Evolutionary conservation across 2,797 vertebrate species (phyloP), one percentile per base, ranked within the genome.

Genomic region (Cynodonichthys magdalenae): DNA sequence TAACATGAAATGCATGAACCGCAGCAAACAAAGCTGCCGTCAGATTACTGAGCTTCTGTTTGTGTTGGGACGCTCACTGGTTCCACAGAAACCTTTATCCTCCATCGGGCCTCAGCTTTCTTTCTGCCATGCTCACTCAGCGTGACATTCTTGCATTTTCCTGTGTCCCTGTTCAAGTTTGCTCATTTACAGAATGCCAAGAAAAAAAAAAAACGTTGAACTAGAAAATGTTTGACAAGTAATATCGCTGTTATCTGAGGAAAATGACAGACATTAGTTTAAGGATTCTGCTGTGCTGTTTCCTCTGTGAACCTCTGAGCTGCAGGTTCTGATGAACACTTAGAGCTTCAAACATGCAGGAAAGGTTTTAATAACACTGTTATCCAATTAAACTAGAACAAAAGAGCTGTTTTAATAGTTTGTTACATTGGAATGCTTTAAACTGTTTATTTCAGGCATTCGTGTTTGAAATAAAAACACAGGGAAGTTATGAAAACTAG

Each of bases 41-140:
- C 57, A 69, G 59, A 75, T 77, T 59, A 51, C 53, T 8, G 64
- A 62, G 71, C 64, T 74, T 79, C 61, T 80, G 71, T 81, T 69
- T 63, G 54, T 58, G 75, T 74, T 20, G 66, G 55, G 48, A 28
- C 14, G 10, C 63, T 82, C 59, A 36, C 42, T 62, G 60, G 70
- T 74, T 18, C 7, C 65, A 83, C 65, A 75, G 71, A 75, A 81
- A 74, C 63, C 39, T 46, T 73, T 61, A 59, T 79, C 82, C 78
- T 86, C 53, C 68, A 47, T 46, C 9, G 59, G 69, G 75, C 71
- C 77, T 82, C 75, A 19, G 62, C 59, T 42, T 19, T 36, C 28
- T 49, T 54, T 65, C 67, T 80, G 72, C 54, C 66, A 66, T 69
- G 44, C 18, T n/a, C 36, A 52, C 63, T 53, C 69, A 59, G 19